A percentile compares a stretch with the other conserved stretches of the same genome.
Conservation (phyloP, 2,888 invertebrate species). For the Leptopterna dolabrata region DNA sequence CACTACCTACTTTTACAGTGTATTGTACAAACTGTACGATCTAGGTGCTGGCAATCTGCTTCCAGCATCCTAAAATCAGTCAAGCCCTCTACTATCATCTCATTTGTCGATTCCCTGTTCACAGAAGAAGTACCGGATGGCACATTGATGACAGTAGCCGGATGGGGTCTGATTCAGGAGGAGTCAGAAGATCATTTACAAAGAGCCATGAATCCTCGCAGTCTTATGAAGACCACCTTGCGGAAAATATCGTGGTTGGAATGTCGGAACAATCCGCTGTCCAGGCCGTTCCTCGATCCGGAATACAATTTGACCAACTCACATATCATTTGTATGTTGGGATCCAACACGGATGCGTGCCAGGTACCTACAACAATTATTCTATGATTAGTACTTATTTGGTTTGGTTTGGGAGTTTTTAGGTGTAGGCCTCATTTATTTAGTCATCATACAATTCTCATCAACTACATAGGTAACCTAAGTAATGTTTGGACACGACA, state of each 20-base stretch:
- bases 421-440: too few species aligned
- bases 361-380: background rate
- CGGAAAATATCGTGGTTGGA: background rate
- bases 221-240: background rate
- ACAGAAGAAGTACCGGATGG: background rate
- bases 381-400: background rate
- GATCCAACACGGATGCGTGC: conserved; percentile 23
- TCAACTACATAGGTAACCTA: too few species aligned
- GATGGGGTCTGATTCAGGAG: conserved; percentile 15
- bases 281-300: background rate
- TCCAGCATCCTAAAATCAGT: too few species aligned
- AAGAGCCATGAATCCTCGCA: background rate
- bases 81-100: too few species aligned
- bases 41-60: too few species aligned
- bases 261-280: background rate
- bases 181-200: background rate
- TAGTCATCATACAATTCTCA: too few species aligned
- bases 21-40: too few species aligned
- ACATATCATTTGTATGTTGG: background rate
- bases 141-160: background rate
- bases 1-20: too few species aligned
- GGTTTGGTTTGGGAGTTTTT: background rate
- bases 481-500: too few species aligned
- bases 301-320: background rate
- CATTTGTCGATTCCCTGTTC: background rate